A percentile compares a stretch with the other conserved stretches of the same genome.
phyloP scores from a whole-genome alignment of 1,140 invertebrate species.

The Cherax destructor region DNA sequence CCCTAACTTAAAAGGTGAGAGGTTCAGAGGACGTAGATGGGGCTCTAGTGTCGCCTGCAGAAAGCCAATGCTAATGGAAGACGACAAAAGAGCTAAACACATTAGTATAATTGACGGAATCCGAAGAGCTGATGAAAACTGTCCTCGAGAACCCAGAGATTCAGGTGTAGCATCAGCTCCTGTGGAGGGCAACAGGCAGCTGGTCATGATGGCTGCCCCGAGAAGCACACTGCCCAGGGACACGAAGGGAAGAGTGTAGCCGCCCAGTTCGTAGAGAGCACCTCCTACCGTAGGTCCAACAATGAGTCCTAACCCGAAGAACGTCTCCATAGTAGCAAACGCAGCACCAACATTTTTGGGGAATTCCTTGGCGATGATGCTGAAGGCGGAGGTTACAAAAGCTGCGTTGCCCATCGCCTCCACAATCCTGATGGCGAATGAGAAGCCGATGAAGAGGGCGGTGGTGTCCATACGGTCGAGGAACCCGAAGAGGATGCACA shows the following conservation, averaged over 20 bases:
- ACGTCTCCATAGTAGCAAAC: conserved; percentile 92
- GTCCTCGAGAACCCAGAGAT: conserved; percentile 35
- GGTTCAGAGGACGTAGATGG: conserved; percentile 84
- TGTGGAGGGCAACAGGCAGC: conserved; percentile 83
- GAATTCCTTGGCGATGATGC: conserved; percentile 95
- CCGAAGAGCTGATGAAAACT: conserved; percentile 74
- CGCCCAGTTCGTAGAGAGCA: conserved; percentile 86
- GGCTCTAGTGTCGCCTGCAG: conserved; percentile 88
- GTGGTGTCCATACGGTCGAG: conserved; percentile 89
- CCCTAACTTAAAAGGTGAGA: conserved; percentile 85
- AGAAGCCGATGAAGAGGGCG: conserved; percentile 87
- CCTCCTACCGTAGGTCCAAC: conserved; percentile 91
- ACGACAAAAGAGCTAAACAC: conserved; percentile 82
- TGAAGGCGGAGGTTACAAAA: conserved; percentile 93
- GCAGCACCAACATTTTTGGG: conserved; percentile 91
- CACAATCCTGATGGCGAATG: conserved; percentile 90
- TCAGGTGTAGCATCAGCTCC: conserved; percentile 75
- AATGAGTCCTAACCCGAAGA: conserved; percentile 91
- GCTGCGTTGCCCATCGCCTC: conserved; percentile 95
- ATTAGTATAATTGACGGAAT: conserved; percentile 77
- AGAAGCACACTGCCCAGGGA: conserved; percentile 87
- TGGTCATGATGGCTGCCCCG: conserved; percentile 84
- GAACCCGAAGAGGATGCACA: conserved; percentile 79
- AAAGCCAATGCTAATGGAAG: conserved; percentile 88
- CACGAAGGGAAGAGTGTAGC: conserved; percentile 90